These are phyloP conservation scores for Psophia crepitans DNA, from an alignment of 2,113 vertebrate species.

Conservation along the genomic window DNA sequence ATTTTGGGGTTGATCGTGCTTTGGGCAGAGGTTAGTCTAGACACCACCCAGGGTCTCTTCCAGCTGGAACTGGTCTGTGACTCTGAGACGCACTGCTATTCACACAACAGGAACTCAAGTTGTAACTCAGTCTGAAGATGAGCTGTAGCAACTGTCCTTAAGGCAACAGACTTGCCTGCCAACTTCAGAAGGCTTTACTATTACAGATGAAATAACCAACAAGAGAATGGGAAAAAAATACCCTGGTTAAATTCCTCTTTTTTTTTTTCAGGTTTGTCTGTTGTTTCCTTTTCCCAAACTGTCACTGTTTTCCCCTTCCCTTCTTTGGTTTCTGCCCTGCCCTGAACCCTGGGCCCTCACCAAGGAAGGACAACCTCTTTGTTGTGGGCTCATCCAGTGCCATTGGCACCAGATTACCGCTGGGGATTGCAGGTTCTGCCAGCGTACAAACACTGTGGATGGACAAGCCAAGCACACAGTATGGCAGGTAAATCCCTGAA, in stretches of 20 bases:
- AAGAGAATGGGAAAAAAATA: background rate
- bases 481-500: background rate
- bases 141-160: background rate
- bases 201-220: background rate
- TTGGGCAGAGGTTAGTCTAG: background rate
- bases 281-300: background rate
- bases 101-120: background rate
- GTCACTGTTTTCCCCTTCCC: background rate
- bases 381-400: background rate
- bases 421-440: background rate
- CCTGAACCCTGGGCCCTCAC: background rate
- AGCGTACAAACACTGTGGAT: fast-evolving
- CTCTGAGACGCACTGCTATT: background rate
- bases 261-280: background rate
- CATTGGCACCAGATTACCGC: background rate
- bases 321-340: background rate
- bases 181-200: background rate
- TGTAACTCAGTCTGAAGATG: background rate
- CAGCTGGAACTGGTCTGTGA: background rate
- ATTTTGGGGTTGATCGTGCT: background rate
- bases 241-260: background rate
- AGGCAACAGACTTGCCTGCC: background rate
- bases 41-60: background rate
- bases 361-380: background rate
- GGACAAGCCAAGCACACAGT: background rate